Evolutionary conservation across 2,797 vertebrate genomes (phyloP).

Genomic region (Lerista edwardsae): DNA sequence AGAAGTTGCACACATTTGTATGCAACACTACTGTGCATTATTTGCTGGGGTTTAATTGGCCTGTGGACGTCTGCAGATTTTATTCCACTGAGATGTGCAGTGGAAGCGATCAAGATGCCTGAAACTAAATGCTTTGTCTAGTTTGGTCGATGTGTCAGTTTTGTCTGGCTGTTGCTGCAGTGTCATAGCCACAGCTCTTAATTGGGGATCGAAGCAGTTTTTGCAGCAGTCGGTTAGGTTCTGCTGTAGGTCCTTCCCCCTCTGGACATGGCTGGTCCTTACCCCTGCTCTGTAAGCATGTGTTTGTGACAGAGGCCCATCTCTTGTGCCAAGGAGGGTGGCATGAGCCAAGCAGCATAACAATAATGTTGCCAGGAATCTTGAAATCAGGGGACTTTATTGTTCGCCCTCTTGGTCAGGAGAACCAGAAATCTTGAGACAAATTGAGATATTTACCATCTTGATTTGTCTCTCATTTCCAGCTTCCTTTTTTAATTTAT

Average conservation of each 20-base stretch:
- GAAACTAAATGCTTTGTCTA: slow-evolving; percentile 2
- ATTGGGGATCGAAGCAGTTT: neutral
- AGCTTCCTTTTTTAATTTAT: neutral
- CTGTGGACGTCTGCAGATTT: neutral
- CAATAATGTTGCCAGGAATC: neutral
- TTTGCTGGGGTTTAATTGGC: slow-evolving; percentile 14
- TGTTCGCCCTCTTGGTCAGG: neutral
- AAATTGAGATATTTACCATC: neutral
- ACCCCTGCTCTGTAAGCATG: too few species aligned
- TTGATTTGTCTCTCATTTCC: neutral
- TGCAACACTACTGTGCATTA: slow-evolving; percentile 35
- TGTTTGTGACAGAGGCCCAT: neutral
- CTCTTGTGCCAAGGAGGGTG: too few species aligned
- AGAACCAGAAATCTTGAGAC: neutral
- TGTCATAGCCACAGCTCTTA: neutral
- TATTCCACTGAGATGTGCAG: neutral
- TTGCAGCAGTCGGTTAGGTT: neutral
- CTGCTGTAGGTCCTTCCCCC: too few species aligned
- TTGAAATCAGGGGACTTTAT: neutral
- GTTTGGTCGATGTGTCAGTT: neutral
- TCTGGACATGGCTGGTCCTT: too few species aligned
- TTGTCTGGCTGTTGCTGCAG: neutral
- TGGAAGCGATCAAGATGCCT: too few species aligned
- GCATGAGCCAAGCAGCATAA: neutral
- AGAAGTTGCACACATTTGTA: slow-evolving; percentile 53